Evolutionary conservation across 2,113 vertebrate genomes (phyloP).

Genomic region (Crotalus viridis): DNA sequence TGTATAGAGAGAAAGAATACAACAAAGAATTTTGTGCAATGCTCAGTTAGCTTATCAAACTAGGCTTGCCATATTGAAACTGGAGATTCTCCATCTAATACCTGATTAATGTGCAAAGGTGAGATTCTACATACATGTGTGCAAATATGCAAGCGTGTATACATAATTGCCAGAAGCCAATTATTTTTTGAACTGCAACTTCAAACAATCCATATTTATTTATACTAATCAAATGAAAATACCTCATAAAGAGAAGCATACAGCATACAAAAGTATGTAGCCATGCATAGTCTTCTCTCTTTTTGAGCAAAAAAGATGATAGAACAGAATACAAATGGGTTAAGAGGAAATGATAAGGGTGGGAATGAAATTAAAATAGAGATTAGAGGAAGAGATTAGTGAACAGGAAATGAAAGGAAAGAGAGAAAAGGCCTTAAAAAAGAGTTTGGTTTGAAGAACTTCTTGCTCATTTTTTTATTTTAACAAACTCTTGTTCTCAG

Average conservation of each 20-base stretch:
- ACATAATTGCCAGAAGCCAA: neutral
- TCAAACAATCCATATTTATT: neutral
- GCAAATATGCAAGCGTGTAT: neutral
- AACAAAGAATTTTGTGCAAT: neutral
- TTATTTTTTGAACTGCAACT: neutral
- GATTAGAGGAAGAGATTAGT: neutral
- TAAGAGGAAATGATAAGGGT: neutral
- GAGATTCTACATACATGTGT: neutral
- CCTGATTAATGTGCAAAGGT: neutral
- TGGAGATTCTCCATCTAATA: neutral
- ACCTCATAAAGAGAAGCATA: neutral
- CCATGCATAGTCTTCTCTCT: neutral
- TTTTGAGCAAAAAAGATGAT: neutral
- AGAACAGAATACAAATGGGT: neutral
- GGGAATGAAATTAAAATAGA: neutral
- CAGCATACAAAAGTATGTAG: neutral
- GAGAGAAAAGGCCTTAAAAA: neutral
- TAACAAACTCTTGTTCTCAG: neutral
- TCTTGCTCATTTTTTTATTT: neutral
- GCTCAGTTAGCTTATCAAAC: neutral
- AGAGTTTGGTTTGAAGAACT: neutral
- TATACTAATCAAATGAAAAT: neutral
- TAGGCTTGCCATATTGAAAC: neutral
- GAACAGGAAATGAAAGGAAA: neutral
- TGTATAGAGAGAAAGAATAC: too few species aligned